Conservation (phyloP, 2,797 vertebrate genomes). For the Anisognathus igniventris region DNA sequence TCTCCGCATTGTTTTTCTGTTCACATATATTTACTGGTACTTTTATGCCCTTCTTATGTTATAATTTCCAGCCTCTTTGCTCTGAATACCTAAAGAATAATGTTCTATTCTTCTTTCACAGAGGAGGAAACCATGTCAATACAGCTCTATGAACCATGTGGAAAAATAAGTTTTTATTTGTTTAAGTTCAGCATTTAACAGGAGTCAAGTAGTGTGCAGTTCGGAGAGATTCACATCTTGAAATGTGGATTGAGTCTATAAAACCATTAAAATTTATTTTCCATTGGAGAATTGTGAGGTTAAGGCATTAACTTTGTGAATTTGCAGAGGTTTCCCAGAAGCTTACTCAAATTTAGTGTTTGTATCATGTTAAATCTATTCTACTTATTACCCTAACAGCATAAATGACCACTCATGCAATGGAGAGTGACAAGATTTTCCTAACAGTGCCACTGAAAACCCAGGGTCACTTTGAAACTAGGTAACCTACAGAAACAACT, state of each 20-base stretch:
- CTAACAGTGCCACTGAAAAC: conserved; percentile 23
- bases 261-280: conserved; percentile 70
- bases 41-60: background rate
- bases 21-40: background rate
- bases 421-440: conserved; percentile 49
- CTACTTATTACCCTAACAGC: conserved; percentile 62
- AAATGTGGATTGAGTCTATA: conserved; percentile 46
- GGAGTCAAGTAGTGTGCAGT: conserved; percentile 41
- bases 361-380: conserved; percentile 57
- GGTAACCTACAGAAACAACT: background rate
- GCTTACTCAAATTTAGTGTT: conserved; percentile 63
- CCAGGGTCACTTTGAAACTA: conserved; percentile 61
- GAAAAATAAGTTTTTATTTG: conserved; percentile 55
- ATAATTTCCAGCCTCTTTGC: conserved; percentile 23
- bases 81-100: background rate
- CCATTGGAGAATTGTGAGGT: conserved; percentile 64
- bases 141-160: background rate
- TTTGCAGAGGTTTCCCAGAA: conserved; percentile 71
- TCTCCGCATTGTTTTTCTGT: background rate
- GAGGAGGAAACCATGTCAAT: background rate
- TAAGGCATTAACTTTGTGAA: conserved; percentile 72
- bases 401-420: conserved; percentile 65
- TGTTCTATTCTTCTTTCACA: background rate
- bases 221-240: conserved; percentile 20
- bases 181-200: conserved; percentile 58